Conservation (phyloP, 2,797 vertebrate species). For the Lithobates sylvaticus region DNA sequence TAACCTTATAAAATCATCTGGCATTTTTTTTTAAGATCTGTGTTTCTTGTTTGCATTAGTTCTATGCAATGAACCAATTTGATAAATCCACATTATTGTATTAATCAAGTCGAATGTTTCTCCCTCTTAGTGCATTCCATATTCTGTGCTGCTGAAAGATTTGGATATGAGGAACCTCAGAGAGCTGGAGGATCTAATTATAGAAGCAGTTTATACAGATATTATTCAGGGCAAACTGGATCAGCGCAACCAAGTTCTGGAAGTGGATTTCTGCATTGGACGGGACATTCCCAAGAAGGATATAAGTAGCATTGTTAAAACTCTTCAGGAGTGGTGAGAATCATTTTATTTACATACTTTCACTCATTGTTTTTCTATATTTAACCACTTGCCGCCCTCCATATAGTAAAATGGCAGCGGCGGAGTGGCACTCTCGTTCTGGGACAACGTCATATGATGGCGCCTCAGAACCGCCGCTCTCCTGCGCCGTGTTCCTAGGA, state of each 20-base stretch:
- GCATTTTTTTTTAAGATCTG: too few species aligned
- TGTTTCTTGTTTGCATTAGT: too few species aligned
- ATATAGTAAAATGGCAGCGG: too few species aligned
- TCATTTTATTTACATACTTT: background rate
- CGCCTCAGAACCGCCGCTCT: too few species aligned
- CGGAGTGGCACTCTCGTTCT: too few species aligned
- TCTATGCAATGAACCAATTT: background rate
- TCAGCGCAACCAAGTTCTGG: slow-evolving; percentile 97
- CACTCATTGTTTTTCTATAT: too few species aligned
- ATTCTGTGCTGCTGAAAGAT: slow-evolving; percentile 96
- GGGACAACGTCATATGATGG: too few species aligned
- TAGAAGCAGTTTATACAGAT: slow-evolving; percentile 97
- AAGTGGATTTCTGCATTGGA: slow-evolving; percentile 97
- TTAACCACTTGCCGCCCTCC: too few species aligned
- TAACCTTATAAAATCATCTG: too few species aligned
- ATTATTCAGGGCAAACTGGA: slow-evolving; percentile 98
- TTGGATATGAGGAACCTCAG: slow-evolving; percentile 97
- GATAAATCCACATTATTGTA: background rate
- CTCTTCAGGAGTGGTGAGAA: slow-evolving; percentile 95
- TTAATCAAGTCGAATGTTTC: background rate
- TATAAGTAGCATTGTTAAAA: slow-evolving; percentile 95
- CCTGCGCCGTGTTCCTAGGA: too few species aligned
- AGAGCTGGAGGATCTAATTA: slow-evolving; percentile 96
- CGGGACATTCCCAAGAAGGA: slow-evolving; percentile 97
- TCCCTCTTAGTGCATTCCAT: slow-evolving; percentile 91